Evolutionary conservation across 2,113 vertebrate species (phyloP).

Genomic region (Synodontis membranacea): DNA sequence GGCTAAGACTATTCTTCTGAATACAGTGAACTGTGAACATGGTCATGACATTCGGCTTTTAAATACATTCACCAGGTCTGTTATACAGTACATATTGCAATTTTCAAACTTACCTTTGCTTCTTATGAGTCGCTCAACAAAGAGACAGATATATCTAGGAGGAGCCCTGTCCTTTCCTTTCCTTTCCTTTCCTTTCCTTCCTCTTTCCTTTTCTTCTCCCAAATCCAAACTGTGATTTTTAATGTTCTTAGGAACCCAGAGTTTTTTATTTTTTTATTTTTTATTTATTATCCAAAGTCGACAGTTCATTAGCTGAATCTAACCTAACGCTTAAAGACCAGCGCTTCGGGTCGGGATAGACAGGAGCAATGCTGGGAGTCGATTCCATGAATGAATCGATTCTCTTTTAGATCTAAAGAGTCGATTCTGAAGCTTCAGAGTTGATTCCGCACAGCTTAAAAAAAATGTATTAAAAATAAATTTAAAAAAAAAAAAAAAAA

Average conservation of each 20-base stretch:
- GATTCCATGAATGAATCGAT: constrained; percentile 7
- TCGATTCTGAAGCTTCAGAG: neutral
- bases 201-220: neutral
- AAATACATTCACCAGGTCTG: neutral
- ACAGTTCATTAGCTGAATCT: constrained; percentile 14
- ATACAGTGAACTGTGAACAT: neutral
- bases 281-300: neutral
- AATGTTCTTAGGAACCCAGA: neutral
- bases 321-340: neutral
- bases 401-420: neutral
- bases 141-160: constrained; percentile 7
- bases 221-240: neutral
- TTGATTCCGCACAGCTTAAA: neutral
- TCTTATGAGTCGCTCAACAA: neutral
- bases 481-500: too few relatives aligned
- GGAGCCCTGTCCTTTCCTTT: neutral
- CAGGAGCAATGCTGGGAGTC: neutral
- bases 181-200: neutral
- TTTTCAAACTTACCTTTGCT: constrained; percentile 9
- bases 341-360: neutral
- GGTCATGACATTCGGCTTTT: neutral
- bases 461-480: too few relatives aligned
- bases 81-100: neutral
- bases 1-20: neutral
- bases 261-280: too few relatives aligned